A percentile compares a stretch with the other conserved stretches of the same genome.
Conservation (phyloP, 2,797 vertebrate species). For the Hylomyscus alleni region DNA sequence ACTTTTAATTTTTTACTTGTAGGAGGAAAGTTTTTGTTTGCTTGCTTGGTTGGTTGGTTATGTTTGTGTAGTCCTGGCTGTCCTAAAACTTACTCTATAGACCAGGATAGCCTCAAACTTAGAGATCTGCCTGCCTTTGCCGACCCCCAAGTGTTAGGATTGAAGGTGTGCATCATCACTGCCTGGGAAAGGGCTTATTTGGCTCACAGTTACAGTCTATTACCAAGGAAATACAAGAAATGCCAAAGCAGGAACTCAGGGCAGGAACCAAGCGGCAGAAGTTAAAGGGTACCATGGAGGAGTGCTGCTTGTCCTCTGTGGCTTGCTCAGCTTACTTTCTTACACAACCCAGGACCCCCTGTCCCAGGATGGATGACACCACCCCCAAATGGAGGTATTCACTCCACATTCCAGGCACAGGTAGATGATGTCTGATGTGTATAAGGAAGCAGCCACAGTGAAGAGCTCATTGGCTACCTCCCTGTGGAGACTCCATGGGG, state of each 20-base stretch:
- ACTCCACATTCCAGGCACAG: neutral
- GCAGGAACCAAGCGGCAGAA: neutral
- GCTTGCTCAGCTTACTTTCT: neutral
- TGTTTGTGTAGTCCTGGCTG: too few relatives aligned
- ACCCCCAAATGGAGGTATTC: neutral
- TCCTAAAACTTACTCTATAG: too few relatives aligned
- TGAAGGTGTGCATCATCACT: neutral
- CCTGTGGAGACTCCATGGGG: neutral
- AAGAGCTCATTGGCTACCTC: rapidly evolving
- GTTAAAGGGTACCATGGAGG: neutral
- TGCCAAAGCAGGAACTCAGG: neutral
- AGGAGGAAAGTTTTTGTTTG: neutral
- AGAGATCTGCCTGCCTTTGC: too few relatives aligned
- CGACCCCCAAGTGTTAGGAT: too few relatives aligned
- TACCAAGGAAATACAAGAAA: neutral
- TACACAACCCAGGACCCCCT: neutral
- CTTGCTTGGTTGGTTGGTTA: too few relatives aligned
- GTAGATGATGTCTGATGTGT: too few relatives aligned
- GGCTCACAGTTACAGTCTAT: neutral
- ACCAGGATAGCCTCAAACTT: too few relatives aligned
- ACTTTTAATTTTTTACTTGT: neutral
- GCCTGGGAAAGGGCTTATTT: neutral
- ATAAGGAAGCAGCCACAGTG: rapidly evolving
- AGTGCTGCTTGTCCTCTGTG: neutral
- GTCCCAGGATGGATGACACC: neutral